Conservation (phyloP, 2,113 vertebrate genomes). For the Phalacrocorax pelagicus region DNA sequence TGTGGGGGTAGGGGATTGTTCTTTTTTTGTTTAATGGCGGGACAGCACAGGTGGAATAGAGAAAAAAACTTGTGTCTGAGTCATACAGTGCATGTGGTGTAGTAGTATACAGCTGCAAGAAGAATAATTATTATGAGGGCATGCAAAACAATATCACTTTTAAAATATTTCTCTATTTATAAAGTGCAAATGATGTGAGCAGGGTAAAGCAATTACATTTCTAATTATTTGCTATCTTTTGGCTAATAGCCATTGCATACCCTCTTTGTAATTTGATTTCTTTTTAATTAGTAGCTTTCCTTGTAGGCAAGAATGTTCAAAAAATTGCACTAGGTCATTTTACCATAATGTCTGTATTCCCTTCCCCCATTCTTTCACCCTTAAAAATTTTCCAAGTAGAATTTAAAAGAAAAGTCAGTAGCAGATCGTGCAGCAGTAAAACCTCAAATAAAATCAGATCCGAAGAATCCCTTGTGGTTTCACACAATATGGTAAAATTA, state of each 20-base stretch:
- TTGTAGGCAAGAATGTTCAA: conserved; percentile 32
- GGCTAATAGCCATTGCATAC: conserved; percentile 26
- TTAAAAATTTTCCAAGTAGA: conserved; percentile 6
- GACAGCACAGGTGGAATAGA: neutral
- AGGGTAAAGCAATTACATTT: conserved; percentile 43
- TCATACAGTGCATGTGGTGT: neutral
- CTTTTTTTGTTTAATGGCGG: neutral
- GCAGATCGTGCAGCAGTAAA: conserved; percentile 74
- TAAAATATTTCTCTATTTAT: conserved; percentile 43
- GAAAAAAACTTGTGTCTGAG: neutral
- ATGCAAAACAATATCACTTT: neutral
- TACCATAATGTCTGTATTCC: conserved; percentile 11
- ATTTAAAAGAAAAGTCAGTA: conserved; percentile 54
- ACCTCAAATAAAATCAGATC: conserved; percentile 77
- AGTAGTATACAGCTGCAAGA: neutral
- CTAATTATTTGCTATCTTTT: conserved; percentile 51
- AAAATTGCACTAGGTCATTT: conserved; percentile 46
- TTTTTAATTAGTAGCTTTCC: conserved; percentile 58
- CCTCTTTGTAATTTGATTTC: conserved; percentile 50
- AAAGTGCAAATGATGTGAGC: conserved; percentile 28
- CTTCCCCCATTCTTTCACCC: neutral
- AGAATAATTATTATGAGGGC: neutral
- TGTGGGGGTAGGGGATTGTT: accelerated
- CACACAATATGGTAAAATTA: conserved; percentile 81
- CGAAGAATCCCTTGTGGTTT: conserved; percentile 79